Evolutionary conservation across 2,797 vertebrate species (phyloP).

Genomic region (Epinephelus malabaricus): DNA sequence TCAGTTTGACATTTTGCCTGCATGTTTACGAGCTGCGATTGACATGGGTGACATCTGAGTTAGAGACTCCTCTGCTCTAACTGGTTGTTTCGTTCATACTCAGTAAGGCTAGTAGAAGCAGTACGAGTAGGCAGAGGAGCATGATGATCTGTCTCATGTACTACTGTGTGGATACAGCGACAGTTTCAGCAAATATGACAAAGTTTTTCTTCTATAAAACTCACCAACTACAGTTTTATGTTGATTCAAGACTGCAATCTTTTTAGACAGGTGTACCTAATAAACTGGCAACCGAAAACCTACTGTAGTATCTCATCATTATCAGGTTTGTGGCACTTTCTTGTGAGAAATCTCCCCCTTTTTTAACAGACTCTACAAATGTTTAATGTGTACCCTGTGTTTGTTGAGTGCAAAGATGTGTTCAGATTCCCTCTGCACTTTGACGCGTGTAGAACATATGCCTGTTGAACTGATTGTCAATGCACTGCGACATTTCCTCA

Average conservation of each 20-base stretch:
- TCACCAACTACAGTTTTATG: too few species aligned
- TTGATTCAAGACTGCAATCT: not conserved
- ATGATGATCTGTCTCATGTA: too few species aligned
- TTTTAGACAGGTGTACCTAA: slow-evolving; percentile 1
- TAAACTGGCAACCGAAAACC: slow-evolving; percentile 20
- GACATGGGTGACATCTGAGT: too few species aligned
- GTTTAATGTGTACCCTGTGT: not conserved
- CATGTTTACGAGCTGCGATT: too few species aligned
- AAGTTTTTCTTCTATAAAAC: too few species aligned
- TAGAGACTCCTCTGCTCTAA: too few species aligned
- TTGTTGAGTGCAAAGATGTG: not conserved
- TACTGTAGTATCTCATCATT: not conserved
- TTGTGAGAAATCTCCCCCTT: slow-evolving; percentile 17
- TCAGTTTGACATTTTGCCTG: too few species aligned
- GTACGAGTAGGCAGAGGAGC: too few species aligned
- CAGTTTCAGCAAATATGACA: too few species aligned
- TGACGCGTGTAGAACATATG: slow-evolving; percentile 48
- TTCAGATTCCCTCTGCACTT: slow-evolving; percentile 37
- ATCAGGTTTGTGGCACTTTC: slow-evolving; percentile 23
- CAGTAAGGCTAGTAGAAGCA: too few species aligned
- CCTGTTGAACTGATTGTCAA: slow-evolving; percentile 88
- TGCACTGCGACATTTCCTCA: slow-evolving; percentile 73
- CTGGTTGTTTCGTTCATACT: too few species aligned
- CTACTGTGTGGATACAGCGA: too few species aligned
- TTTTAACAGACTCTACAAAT: not conserved